Percentiles rank a stretch among this genome's conserved stretches.
Conservation (phyloP, 1,140 invertebrate genomes). For the Ceratoteleas bidentatus region DNA sequence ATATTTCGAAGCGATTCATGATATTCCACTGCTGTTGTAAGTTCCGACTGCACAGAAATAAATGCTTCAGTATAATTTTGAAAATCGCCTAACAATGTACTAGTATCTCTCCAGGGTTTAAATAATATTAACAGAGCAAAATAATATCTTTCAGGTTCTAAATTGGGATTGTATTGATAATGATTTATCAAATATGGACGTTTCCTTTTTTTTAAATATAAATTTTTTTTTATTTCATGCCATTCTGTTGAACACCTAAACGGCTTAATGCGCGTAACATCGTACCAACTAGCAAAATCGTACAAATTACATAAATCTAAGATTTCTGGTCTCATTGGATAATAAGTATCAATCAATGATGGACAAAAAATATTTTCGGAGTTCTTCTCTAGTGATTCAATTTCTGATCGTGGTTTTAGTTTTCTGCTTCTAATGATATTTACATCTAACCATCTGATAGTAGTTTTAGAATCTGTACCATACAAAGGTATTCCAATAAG, state of each 20-base stretch:
- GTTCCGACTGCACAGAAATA: neutral
- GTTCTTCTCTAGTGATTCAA: neutral
- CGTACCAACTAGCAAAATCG: neutral
- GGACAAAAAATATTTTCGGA: neutral
- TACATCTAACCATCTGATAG: constrained; percentile 5
- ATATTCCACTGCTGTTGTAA: neutral
- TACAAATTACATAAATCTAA: constrained; percentile 1
- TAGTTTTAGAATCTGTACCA: constrained; percentile 1
- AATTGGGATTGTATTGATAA: neutral
- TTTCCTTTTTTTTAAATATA: neutral
- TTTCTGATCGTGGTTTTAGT: constrained; percentile 1
- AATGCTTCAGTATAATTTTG: neutral
- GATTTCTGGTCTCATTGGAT: neutral
- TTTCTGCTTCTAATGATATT: constrained; percentile 3
- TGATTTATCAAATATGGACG: neutral
- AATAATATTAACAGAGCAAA: neutral
- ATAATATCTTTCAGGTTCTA: constrained; percentile 1
- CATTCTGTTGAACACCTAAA: neutral
- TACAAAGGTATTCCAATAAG: constrained; percentile 41
- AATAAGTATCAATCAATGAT: constrained; percentile 4
- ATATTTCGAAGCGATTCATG: neutral
- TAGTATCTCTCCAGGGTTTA: neutral
- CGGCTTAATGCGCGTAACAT: neutral
- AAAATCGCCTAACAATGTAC: neutral
- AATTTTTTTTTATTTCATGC: neutral